Base-by-base conservation (phyloP, 2,113 vertebrate genomes). In the Oncorhynchus gorbuscha region DNA sequence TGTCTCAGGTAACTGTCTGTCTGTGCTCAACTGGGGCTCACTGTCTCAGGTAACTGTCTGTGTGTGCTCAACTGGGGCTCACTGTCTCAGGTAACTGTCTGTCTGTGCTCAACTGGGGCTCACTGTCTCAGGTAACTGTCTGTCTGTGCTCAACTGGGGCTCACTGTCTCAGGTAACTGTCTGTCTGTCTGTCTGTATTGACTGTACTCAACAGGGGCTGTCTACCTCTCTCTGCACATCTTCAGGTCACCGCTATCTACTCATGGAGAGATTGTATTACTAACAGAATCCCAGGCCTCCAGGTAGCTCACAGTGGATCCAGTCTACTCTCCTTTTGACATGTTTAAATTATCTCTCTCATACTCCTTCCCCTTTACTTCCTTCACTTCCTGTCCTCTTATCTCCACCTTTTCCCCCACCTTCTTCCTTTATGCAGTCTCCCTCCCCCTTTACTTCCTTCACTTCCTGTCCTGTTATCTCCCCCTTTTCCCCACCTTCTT, bases 131-230 rank as follows among this genome's bases (percentile, higher is more conserved):
- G n/a, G n/a, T n/a, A n/a, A n/a, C n/a, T 28, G 26, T 28, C 26
- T 28, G 26, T 24, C 24, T 24, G 24, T 24, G n/a, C n/a, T n/a
- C n/a, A n/a, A n/a, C n/a, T n/a, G n/a, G n/a, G n/a, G n/a, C 24
- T 24, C 26, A 75, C 79, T 4, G 77, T 81, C 73, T 32, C 16
- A 75, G 82, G 75, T 84, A 35, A 73, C 81, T 85, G 84, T 80
- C 71, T 70, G 49, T 24, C 24, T 24, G 30, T 30, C 30, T 30
- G 30, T 28, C 28, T 73, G 80, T 81, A 70, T 73, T 81, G 76
- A 81, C 79, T 79, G 35, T 62, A 22, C 80, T 86, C 78, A 82
- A 74, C 66, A 78, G 73, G 87, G 87, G 79, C 81, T 69, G 76
- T 81, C 55, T 55, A 72, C 83, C 68, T 69, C 68, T 32, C 65